Base-by-base conservation (phyloP, 2,888 invertebrate genomes). In the Chrysopilus asiliformis region DNA sequence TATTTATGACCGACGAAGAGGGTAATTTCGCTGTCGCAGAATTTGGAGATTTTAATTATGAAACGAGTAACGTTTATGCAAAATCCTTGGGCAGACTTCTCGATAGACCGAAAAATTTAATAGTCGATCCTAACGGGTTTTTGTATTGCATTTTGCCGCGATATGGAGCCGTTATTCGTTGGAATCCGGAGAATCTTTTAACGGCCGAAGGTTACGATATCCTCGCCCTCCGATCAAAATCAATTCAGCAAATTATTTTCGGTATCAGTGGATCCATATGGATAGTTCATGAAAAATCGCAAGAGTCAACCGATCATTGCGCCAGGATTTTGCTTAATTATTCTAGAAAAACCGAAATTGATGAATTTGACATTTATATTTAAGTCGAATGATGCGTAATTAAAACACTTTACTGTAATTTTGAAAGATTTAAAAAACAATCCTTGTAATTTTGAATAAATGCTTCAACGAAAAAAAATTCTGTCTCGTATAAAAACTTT, bases 181-280 rank as follows among this genome's bases (percentile, higher is more conserved):
- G 47, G 45, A 40, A 47, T 36, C 42, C 43, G 15, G 39, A 34
- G 15, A 37, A 38, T 22, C 32, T 41, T 6, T 19, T 49, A 4
- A 41, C 15, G 17, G 46, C 47, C 2, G 49, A 49, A 43, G 43
- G 41, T 27, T 46, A 47, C 27, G 47, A 49, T 31, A 34, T 49
- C 10, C 26, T 49, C n/a, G 13, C 30, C 2, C 44, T 45, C 35
- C 42, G 45, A 31, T 25, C 38, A n/a, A 27, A 22, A n/a, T 14
- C 40, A 4, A 34, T 47, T 3, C 29, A 35, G n/a, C 45, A 49
- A 39, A 44, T 49, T 3, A 19, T 49, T 9, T 47, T 45, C 14
- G 49, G 47, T n/a, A 38, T 42, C 10, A 35, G 36, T 30, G 49
- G 47, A 10, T 44, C 47, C 1, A 42, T 47, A 4, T 47, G 47